Base-by-base conservation (phyloP, 1,140 invertebrate species). In the Rhopalosiphum padi region DNA sequence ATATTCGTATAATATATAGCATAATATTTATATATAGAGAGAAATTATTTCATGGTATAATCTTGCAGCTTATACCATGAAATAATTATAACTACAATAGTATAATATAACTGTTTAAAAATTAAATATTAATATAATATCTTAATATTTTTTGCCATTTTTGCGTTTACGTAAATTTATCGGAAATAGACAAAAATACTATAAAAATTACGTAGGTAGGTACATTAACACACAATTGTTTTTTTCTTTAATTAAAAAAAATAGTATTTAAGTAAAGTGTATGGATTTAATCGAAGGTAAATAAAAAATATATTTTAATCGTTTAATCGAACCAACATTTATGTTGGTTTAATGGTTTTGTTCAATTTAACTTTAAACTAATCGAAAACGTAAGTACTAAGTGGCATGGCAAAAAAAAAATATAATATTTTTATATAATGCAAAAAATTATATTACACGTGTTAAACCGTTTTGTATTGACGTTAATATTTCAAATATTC, bases 401-500 rank as follows among this genome's bases (percentile, higher is more conserved):
- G 60, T 77, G n/a, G 30, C 30, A 2, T n/a, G 5, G n/a, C 4
- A n/a, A 77, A 77, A 60, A 25, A 25, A n/a, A 77, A 68, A 2
- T n/a, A 77, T n/a, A n/a, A n/a, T n/a, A 77, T 77, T 85, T 85
- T 43, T 43, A 41, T 85, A 43, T 30, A 1, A 85, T 41, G 41
- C 4, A 25, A 85, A 85, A 68, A 77, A 77, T n/a, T 77, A 77
- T 77, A 77, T 11, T 77, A 48, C 30, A 87, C 85, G 41, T n/a
- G 43, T 21, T 87, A 18, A 43, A 48, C 15, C 41, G 4, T 87
- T 87, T 87, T 43, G 43, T 46, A 46, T 87, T 46, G 85, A 43
- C 25, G 43, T 48, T 87, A 87, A 87, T 87, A 46, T 87, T 46
- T 87, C 85, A 87, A 30, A 87, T 87, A 41, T 87, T 87, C 18